phyloP scores from a whole-genome alignment of 1,140 invertebrate genomes.

The Lordiphosa collinella region DNA sequence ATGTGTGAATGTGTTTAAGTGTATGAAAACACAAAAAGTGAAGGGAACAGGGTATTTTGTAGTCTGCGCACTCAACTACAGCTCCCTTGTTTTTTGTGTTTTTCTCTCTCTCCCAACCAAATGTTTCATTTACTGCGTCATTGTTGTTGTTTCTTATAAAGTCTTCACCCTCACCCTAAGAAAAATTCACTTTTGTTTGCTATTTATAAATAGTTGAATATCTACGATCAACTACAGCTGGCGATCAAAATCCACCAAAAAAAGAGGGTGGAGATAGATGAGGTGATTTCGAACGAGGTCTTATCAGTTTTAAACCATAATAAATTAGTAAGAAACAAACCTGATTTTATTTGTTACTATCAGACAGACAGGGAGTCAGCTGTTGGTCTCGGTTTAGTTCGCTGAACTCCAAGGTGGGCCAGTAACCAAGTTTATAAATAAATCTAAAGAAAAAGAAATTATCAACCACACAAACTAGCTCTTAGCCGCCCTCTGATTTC shows the following conservation, averaged over 20 bases:
- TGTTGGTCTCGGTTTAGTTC: conserved; percentile 4
- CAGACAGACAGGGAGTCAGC: background rate
- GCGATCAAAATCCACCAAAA: conserved; percentile 15
- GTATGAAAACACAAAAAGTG: too few relatives aligned
- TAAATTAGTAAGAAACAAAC: too few relatives aligned
- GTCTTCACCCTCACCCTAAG: conserved; percentile 6
- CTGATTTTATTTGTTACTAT: too few relatives aligned
- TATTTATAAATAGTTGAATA: conserved; percentile 57
- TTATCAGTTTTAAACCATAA: too few relatives aligned
- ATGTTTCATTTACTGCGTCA: conserved; percentile 28
- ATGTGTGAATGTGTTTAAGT: too few relatives aligned
- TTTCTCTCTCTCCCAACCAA: too few relatives aligned
- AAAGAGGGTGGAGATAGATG: background rate
- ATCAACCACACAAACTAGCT: conserved; percentile 15
- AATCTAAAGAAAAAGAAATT: conserved; percentile 17
- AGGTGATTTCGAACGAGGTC: background rate
- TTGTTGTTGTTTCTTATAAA: conserved; percentile 23
- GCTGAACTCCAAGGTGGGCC: background rate
- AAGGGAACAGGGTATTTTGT: too few relatives aligned
- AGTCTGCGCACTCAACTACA: too few relatives aligned
- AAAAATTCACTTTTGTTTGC: conserved; percentile 60
- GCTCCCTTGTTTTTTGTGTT: too few relatives aligned
- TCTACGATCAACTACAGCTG: conserved; percentile 41
- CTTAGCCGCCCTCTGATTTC: background rate
- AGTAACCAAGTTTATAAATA: conserved; percentile 52